These are phyloP conservation scores for Phalacrocorax pelagicus DNA, from an alignment of 2,113 vertebrate species.

Conservation along the genomic window DNA sequence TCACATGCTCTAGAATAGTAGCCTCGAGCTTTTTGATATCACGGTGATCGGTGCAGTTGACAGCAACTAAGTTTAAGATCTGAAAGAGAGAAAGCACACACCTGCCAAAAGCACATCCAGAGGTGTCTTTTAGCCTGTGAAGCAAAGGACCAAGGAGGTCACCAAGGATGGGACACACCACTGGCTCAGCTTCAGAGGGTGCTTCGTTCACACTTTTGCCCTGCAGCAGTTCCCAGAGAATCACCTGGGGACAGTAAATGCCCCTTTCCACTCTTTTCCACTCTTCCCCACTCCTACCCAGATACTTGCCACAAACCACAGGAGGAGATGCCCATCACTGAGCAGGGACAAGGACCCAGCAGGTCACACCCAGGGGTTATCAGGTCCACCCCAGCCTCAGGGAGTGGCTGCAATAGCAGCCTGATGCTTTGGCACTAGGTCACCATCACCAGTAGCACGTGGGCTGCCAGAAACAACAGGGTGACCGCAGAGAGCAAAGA, in stretches of 20 bases:
- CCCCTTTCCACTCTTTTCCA: neutral
- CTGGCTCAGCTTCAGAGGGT: neutral
- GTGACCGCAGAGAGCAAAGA: neutral
- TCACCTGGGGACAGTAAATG: neutral
- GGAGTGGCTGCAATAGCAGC: neutral
- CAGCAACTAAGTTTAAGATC: slow-evolving; percentile 42
- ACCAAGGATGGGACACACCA: neutral
- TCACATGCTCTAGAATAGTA: slow-evolving; percentile 39
- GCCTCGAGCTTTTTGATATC: slow-evolving; percentile 45
- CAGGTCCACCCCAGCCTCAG: fast-evolving
- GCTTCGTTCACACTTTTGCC: neutral
- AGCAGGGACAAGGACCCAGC: neutral
- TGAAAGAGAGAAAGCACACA: slow-evolving; percentile 3
- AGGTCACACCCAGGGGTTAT: neutral
- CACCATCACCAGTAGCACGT: neutral
- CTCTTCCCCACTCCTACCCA: neutral
- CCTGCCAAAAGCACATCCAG: neutral
- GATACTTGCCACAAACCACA: neutral
- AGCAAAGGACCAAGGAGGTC: neutral
- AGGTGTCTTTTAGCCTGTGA: neutral
- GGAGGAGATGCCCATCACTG: neutral
- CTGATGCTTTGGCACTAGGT: neutral
- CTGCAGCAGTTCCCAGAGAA: neutral
- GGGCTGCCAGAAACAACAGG: neutral
- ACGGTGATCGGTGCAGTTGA: neutral